Base-by-base conservation (phyloP, 1,140 invertebrate genomes). In the Eciton burchellii region DNA sequence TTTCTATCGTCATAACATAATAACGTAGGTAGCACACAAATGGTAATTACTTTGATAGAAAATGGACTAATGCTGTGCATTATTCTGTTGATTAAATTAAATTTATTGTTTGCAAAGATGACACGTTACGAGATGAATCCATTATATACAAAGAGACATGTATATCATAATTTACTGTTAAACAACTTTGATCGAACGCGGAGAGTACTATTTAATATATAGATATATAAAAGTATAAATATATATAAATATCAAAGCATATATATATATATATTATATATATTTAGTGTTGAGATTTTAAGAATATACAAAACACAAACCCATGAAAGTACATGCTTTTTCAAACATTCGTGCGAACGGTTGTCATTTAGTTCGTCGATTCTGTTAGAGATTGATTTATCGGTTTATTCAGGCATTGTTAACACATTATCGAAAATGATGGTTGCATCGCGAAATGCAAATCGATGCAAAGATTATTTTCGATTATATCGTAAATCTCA, bases 271-370 rank as follows among this genome's bases (percentile, higher is more conserved):
- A 86, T 79, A 81, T 66, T 83, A 86, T 76, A 84, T 90, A 85
- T 89, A 91, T 90, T 91, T 92, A 92, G 90, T 82, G 86, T 92
- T 90, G 90, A 91, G 70, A 88, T 91, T 91, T 86, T 87, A 90
- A 91, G 41, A 88, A 92, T 89, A 92, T 89, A 90, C 83, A 92
- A 92, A 85, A 93, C 87, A 93, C 89, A 93, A 93, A 93, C 90
- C 91, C 91, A 93, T 93, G 93, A 93, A 94, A 94, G 93, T 94
- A 94, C 89, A 89, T 90, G 92, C 91, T 92, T 93, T 88, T 91
- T 91, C 88, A 73, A 90, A 74, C 87, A 87, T 89, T 89, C 79
- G 59, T 81, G 84, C 81, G 56, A 85, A 89, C 43, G 68, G 60
- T 88, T 89, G 63, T 68, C 66, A 63, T 57, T 89, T 83, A 81